phyloP scores from a whole-genome alignment of 2,113 vertebrate genomes.

The Rhea pennata region DNA sequence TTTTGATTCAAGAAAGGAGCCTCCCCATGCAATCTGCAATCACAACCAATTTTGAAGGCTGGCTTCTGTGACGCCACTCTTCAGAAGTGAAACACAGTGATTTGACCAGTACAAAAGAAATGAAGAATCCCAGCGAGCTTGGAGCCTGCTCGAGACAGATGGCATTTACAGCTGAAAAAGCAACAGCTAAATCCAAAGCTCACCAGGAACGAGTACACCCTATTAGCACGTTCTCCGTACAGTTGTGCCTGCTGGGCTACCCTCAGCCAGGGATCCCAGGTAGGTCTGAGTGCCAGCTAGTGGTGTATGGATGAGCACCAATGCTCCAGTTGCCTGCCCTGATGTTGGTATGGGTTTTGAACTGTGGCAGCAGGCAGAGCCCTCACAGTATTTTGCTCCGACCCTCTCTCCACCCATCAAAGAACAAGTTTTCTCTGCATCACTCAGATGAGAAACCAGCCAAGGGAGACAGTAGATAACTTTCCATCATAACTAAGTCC shows the following conservation, averaged over 20 bases:
- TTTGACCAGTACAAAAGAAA: background rate
- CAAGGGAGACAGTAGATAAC: background rate
- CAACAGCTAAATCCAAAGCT: background rate
- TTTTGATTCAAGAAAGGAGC: background rate
- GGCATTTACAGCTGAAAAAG: background rate
- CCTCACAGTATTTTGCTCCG: background rate
- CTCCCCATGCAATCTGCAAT: background rate
- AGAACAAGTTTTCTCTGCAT: background rate
- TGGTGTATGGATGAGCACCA: accelerated
- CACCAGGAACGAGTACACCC: background rate
- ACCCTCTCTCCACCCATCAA: background rate
- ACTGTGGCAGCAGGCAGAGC: accelerated
- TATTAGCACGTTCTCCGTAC: background rate
- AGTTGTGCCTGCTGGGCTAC: background rate
- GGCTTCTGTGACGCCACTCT: background rate
- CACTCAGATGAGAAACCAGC: background rate
- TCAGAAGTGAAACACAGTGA: accelerated
- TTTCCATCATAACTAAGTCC: background rate
- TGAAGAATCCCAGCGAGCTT: accelerated
- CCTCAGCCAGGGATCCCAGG: background rate
- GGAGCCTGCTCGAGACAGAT: accelerated
- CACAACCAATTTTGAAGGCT: too few species aligned
- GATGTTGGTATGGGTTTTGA: accelerated
- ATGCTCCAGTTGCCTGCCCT: background rate
- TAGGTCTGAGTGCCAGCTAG: background rate